Evolutionary conservation across 2,113 vertebrate species (phyloP).

Genomic region (Nycticryphes semicollaris): DNA sequence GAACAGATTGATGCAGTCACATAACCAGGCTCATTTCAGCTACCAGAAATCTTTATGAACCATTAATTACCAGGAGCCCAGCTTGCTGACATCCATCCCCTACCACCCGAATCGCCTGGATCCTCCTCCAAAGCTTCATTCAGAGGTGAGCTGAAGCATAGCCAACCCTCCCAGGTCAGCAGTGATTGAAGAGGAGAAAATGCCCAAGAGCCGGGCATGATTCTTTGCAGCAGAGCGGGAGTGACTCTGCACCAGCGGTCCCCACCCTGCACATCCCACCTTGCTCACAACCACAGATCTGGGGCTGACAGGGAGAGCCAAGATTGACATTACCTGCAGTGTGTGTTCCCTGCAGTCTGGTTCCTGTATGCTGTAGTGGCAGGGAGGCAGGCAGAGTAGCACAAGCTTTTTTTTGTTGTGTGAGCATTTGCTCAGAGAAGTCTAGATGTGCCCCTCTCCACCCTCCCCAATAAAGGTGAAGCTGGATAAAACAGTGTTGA

Average conservation of each 20-base stretch:
- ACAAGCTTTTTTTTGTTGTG: neutral
- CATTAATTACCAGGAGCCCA: neutral
- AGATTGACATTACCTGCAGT: neutral
- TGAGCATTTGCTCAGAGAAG: neutral
- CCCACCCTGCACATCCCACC: neutral
- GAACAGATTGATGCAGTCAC: slow-evolving; percentile 7
- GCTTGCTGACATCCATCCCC: neutral
- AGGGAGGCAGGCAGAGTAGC: neutral
- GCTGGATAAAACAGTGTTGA: neutral
- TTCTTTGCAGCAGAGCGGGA: neutral
- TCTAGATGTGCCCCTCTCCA: fast-evolving
- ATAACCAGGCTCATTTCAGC: neutral
- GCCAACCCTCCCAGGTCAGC: neutral
- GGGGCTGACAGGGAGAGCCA: neutral
- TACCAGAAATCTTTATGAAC: neutral
- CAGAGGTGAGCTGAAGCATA: neutral
- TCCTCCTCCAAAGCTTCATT: slow-evolving; percentile 12
- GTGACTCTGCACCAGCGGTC: neutral
- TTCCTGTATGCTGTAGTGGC: neutral
- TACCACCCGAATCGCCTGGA: neutral
- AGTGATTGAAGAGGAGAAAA: neutral
- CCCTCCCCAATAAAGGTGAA: neutral
- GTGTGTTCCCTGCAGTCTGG: neutral
- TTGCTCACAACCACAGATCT: neutral
- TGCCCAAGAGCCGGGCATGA: neutral